Base-by-base conservation (phyloP, 2,888 invertebrate genomes). In the Leucoma salicis region DNA sequence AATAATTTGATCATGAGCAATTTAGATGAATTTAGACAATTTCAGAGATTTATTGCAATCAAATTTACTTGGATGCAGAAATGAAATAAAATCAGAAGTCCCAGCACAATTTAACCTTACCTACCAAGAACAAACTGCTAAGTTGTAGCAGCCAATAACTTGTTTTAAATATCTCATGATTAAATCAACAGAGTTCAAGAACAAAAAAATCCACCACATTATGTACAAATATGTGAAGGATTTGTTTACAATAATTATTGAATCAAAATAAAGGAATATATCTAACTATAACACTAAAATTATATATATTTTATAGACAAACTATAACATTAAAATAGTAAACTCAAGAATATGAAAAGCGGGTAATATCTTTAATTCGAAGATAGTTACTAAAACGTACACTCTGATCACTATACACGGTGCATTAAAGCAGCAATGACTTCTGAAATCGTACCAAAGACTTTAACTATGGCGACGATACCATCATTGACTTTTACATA, bases 391-490 rank as follows among this genome's bases (percentile, higher is more conserved):
- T 62, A 68, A 57, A 62, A 69, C 72, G 70, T 78, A 77, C 69
- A 78, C 75, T 74, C 76, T 74, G 76, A 77, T 69, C 68, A 77
- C 74, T 78, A 80, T 74, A 70, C 79, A 79, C 74, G 61, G 64
- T 73, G 77, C 70, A 71, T 62, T 59, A 81, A 78, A 78, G 65
- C 70, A 77, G 73, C 71, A 74, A 76, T 76, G 78, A 82, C 74
- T 84, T 73, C 74, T 70, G 70, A 75, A 77, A 79, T 76, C 63
- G 71, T 70, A 75, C 10, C 69, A 71, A 77, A 74, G 70, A 74
- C 70, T 68, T 78, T 74, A 78, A 79, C 79, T 82, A 83, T 86
- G 86, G 84, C 83, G 83, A 84, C 80, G 71, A 73, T 59, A 64
- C 63, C 51, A 71, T 66, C 63, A 78, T 68, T 64, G 70, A 62